Evolutionary conservation across 2,797 vertebrate species (phyloP), one percentile per base, ranked within the genome.

Genomic region (Siniperca obscura): DNA sequence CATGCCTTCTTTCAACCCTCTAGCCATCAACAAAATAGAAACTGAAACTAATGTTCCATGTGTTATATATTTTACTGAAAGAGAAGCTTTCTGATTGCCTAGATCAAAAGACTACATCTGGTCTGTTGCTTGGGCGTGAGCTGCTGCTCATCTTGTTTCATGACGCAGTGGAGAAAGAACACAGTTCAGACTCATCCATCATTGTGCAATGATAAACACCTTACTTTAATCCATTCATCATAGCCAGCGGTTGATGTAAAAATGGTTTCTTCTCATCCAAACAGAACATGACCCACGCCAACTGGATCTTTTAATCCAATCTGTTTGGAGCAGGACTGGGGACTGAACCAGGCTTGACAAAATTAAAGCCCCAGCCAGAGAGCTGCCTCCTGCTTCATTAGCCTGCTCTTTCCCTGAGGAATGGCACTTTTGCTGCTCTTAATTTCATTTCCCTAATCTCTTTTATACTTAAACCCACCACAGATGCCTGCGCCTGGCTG

Each of bases 371-470:
- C 59, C 74, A 56, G 61, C 80, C 86, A 85, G 73, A 80, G 82
- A 84, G 69, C 85, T 59, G 81, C 74, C 80, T 73, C 78, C 87
- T 81, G 70, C 84, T 86, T 90, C 86, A 89, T 93, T 89, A 90
- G 74, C 69, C 71, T 42, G 40, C 65, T 74, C 44, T 7, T 57
- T 82, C 84, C 86, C 80, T 7, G 50, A 87, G 81, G 83, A 87
- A 87, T 80, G 61, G 76, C 78, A 88, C 88, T 89, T 87, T 83
- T 67, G 64, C 64, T 59, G 62, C 83, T 74, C 81, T 82, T 91
- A 81, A 93, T 93, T 91, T 87, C 16, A 91, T 92, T 89, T 86
- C 74, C 69, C 67, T 90, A 90, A 93, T 93, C 86, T 86, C 68
- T 87, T 94, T 92, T 84, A 78, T 79, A 82, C 73, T 74, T 70